phyloP scores from a whole-genome alignment of 2,113 vertebrate genomes.

The Oxyruncus cristatus region DNA sequence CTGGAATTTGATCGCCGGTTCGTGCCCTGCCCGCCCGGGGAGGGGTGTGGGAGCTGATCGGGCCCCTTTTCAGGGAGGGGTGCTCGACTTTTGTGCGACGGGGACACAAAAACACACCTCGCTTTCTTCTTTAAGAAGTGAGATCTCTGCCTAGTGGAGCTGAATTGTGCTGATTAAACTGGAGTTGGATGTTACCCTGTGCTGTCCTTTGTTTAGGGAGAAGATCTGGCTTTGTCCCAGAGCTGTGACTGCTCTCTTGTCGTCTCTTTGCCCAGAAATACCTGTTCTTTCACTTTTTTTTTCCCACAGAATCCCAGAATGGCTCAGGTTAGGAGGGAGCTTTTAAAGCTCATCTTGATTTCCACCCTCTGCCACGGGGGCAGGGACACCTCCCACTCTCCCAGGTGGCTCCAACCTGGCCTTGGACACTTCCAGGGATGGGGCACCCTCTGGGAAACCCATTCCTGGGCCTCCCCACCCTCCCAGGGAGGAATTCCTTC shows the following conservation, averaged over 20 bases:
- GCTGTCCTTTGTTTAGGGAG: neutral
- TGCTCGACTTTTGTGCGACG: neutral
- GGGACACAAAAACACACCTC: neutral
- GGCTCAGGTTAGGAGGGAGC: neutral
- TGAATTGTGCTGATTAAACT: neutral
- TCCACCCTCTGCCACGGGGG: neutral
- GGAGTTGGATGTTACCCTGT: rapidly evolving
- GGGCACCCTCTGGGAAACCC: neutral
- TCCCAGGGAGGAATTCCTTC: neutral
- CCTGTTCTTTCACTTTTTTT: neutral
- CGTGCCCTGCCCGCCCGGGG: neutral
- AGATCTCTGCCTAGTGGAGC: neutral
- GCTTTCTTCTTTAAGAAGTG: neutral
- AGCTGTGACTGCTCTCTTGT: rapidly evolving
- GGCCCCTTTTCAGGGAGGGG: neutral
- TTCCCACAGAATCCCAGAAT: neutral
- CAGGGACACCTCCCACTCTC: neutral
- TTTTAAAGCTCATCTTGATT: neutral
- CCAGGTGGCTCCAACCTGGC: neutral
- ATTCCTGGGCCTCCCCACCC: rapidly evolving
- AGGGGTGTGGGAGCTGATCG: rapidly evolving
- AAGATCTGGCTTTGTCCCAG: neutral
- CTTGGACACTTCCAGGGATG: neutral
- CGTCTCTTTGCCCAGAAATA: neutral
- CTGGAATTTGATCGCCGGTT: neutral